Evolutionary conservation across 2,888 invertebrate species (phyloP).

Genomic region (Eupithecia vulgata): DNA sequence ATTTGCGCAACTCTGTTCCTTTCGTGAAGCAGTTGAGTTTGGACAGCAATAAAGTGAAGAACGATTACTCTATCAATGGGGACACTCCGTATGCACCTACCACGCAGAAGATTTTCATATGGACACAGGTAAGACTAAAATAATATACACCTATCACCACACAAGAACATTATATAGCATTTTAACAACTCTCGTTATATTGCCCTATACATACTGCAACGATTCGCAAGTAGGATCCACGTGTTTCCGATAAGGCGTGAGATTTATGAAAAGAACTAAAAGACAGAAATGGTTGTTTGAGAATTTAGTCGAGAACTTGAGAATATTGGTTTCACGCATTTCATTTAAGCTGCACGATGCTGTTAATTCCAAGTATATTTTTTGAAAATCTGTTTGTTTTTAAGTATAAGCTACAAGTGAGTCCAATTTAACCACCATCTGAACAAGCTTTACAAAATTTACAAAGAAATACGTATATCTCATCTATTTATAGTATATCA

Average conservation of each 20-base stretch:
- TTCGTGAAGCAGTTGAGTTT: slow-evolving; percentile 85
- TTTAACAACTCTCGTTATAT: neutral
- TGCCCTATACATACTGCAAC: neutral
- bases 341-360: slow-evolving; percentile 13
- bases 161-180: neutral
- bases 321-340: slow-evolving; percentile 16
- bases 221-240: slow-evolving; percentile 22
- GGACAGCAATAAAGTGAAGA: slow-evolving; percentile 83
- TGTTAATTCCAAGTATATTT: slow-evolving; percentile 15
- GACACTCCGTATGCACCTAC: slow-evolving; percentile 79
- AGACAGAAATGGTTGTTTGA: slow-evolving; percentile 28
- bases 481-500: neutral
- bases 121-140: slow-evolving; percentile 71
- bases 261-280: slow-evolving; percentile 34
- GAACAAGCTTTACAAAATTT: neutral
- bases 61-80: slow-evolving; percentile 73
- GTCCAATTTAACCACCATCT: slow-evolving; percentile 2
- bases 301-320: slow-evolving; percentile 26
- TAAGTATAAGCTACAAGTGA: slow-evolving; percentile 35
- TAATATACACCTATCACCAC: neutral
- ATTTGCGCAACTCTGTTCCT: slow-evolving; percentile 84
- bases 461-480: neutral
- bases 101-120: slow-evolving; percentile 79
- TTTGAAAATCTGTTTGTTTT: slow-evolving; percentile 10
- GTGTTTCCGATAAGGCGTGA: slow-evolving; percentile 43